Evolutionary conservation across 2,888 invertebrate species (phyloP).

Genomic region (Heteropelma amictum): DNA sequence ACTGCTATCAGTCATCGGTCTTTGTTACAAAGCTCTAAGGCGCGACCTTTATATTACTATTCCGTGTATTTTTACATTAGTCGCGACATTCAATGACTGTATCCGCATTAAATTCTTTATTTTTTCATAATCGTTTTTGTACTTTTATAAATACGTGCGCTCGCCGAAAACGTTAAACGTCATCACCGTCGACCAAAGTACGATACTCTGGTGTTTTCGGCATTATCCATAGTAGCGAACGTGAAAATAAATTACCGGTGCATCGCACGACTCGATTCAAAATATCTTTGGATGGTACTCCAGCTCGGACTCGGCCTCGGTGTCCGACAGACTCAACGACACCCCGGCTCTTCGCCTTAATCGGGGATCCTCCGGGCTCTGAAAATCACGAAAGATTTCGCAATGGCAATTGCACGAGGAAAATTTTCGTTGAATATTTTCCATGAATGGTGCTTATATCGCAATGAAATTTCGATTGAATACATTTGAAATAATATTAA

Average conservation of each 20-base stretch:
- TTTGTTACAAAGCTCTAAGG: background rate
- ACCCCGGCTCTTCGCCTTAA: constrained; percentile 85
- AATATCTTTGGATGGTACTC: constrained; percentile 75
- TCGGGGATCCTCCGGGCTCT: constrained; percentile 80
- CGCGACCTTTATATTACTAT: background rate
- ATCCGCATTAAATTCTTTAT: background rate
- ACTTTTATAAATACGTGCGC: constrained; percentile 40
- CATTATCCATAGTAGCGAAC: no score
- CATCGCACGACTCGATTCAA: constrained; percentile 55
- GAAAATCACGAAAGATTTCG: no score
- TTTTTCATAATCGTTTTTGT: constrained; percentile 20
- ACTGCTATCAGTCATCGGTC: constrained; percentile 53
- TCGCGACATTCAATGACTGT: background rate
- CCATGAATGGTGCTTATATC: no score
- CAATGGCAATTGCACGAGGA: no score
- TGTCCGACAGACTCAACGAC: constrained; percentile 89
- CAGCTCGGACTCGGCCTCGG: constrained; percentile 87
- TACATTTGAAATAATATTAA: no score
- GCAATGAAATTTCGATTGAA: no score
- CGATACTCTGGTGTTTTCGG: no score
- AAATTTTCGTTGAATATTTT: no score
- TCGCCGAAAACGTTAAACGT: constrained; percentile 20
- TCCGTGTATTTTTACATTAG: constrained; percentile 12
- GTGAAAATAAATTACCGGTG: constrained; percentile 27
- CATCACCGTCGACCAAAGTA: background rate